phyloP scores from a whole-genome alignment of 1,140 invertebrate genomes.

The Philotrypesis tridentata region DNA sequence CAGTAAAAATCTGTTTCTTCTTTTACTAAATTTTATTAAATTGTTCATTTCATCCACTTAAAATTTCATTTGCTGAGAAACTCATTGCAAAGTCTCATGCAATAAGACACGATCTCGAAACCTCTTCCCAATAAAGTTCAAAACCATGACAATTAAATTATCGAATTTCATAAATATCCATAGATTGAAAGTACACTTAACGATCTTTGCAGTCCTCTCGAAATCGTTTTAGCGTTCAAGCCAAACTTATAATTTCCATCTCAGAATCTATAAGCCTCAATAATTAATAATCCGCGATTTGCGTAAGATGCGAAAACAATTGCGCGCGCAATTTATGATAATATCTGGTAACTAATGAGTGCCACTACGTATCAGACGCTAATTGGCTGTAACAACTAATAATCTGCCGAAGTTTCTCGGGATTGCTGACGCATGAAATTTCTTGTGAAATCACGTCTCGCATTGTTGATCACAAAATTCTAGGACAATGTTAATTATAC shows the following conservation, averaged over 20 bases:
- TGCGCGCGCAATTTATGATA: not conserved
- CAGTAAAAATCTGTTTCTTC: no score
- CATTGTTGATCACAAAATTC: not conserved
- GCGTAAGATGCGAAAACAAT: not conserved
- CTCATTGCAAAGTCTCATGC: not conserved
- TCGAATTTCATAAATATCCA: conserved; percentile 3
- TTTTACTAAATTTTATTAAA: no score
- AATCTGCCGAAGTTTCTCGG: not conserved
- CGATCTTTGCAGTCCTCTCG: not conserved
- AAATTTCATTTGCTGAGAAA: not conserved
- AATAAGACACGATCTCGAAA: not conserved
- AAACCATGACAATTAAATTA: not conserved
- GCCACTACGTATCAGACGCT: not conserved
- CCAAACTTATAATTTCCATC: no score
- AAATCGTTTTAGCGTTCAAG: no score
- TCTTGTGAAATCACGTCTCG: not conserved
- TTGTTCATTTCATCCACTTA: no score
- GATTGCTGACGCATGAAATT: conserved; percentile 9
- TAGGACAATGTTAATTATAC: not conserved
- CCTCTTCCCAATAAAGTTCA: not conserved
- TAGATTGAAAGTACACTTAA: not conserved
- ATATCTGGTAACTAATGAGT: not conserved
- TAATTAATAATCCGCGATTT: not conserved
- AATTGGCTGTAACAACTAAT: not conserved
- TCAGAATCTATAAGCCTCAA: conserved; percentile 12